Base-by-base conservation (phyloP, 2,113 vertebrate species). In the Eurypyga helias region DNA sequence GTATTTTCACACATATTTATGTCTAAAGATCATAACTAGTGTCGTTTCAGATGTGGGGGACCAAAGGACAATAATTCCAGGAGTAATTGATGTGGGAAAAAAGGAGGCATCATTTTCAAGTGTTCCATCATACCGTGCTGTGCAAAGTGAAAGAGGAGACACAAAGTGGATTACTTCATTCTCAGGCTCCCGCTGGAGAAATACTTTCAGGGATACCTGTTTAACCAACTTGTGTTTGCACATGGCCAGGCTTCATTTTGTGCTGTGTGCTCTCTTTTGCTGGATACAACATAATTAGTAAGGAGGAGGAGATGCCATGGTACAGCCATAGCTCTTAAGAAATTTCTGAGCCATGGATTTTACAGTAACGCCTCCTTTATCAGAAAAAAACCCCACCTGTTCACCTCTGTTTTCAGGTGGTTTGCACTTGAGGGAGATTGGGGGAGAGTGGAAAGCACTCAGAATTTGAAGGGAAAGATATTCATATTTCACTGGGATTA, bases 61-160 rank as follows among this genome's bases (percentile, higher is more conserved):
- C 28, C 13, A n/a, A 52, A 60, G 66, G 31, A 49, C 21, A 28
- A 26, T 21, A 46, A 78, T 34, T 70, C 12, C 26, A 34, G 58
- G 34, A 46, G 17, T 29, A 83, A 70, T 1, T 71, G 83, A 57
- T 19, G 31, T 45, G 25, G 58, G 6, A 34, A 28, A 61, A 65
- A 69, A 26, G 7, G 6, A 67, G 1, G 5, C 2, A 24, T 43
- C 6, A 3, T 33, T 87, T 87, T 13, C 0, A 52, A 82, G 33
- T 58, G 64, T 24, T 36, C 49, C 10, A n/a, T 51, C 6, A 2
- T 19, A 49, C 3, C 10, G 19, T 9, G 29, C 17, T 29, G 33
- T 60, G 67, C 38, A 20, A 52, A 71, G 41, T 23, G 19, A 31
- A 21, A 58, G 43, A 60, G 26, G 11, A 76, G 80, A 34, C 25